phyloP scores from a whole-genome alignment of 2,113 vertebrate genomes.

The Oophaga pumilio region DNA sequence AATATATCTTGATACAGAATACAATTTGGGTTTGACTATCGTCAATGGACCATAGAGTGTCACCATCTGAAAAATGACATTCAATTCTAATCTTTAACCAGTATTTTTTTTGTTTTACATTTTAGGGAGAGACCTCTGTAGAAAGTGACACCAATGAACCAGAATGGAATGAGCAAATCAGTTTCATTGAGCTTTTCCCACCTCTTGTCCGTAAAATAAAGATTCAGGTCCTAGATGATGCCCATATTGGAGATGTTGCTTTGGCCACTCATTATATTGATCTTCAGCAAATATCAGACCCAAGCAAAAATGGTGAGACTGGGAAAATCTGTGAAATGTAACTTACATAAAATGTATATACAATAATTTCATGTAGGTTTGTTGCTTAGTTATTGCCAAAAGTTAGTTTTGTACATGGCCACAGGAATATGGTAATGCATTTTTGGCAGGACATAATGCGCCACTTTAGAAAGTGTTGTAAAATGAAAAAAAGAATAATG shows the following conservation, averaged over 20 bases:
- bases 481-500: too few species aligned
- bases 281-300: conserved; percentile 86
- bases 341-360: background rate
- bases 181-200: conserved; percentile 92
- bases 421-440: too few species aligned
- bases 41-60: background rate
- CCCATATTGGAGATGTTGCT: conserved; percentile 78
- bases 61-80: background rate
- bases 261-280: conserved; percentile 89
- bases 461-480: too few species aligned
- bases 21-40: background rate
- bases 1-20: background rate
- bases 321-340: background rate
- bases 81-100: background rate
- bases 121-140: conserved; percentile 88
- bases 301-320: conserved; percentile 82
- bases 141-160: conserved; percentile 75
- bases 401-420: too few species aligned
- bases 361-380: too few species aligned
- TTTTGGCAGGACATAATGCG: too few species aligned
- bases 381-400: too few species aligned
- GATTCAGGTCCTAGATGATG: conserved; percentile 86
- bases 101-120: background rate
- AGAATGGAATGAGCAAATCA: conserved; percentile 90
- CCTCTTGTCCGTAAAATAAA: conserved; percentile 85